phyloP scores from a whole-genome alignment of 2,888 invertebrate species.

The Lasioglossum vierecki region DNA sequence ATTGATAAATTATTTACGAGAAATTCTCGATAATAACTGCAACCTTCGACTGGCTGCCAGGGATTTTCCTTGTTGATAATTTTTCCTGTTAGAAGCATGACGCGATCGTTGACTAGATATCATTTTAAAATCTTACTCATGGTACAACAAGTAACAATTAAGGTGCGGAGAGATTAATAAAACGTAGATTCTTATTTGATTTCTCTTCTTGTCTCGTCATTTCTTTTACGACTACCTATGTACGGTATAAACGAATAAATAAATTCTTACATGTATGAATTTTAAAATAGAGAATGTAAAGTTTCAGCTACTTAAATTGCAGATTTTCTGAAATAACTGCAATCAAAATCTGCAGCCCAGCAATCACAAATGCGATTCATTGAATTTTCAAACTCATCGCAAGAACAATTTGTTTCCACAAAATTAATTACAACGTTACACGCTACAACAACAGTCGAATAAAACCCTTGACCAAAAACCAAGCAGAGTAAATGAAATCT shows the following conservation, averaged over 20 bases:
- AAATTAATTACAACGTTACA: too few relatives aligned
- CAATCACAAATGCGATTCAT: too few relatives aligned
- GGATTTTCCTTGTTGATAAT: conserved; percentile 37
- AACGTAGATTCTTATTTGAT: background rate
- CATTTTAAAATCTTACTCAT: background rate
- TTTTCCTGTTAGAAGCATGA: background rate
- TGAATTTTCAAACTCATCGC: too few relatives aligned
- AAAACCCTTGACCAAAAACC: background rate
- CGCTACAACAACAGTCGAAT: background rate
- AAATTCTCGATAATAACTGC: conserved; percentile 48
- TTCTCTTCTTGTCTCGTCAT: too few relatives aligned
- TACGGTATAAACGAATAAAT: too few relatives aligned
- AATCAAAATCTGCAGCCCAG: too few relatives aligned
- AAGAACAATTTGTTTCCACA: background rate
- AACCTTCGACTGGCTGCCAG: conserved; percentile 36
- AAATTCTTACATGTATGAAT: too few relatives aligned
- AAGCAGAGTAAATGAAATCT: background rate
- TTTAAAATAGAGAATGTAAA: too few relatives aligned
- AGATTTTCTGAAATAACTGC: too few relatives aligned
- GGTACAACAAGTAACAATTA: background rate
- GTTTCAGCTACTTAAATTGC: too few relatives aligned
- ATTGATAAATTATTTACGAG: conserved; percentile 61
- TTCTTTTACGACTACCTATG: too few relatives aligned
- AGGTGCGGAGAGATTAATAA: background rate
- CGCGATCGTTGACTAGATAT: background rate